These are phyloP conservation scores for Altica lythri DNA, from an alignment of 2,888 invertebrate species.

Conservation along the genomic window DNA sequence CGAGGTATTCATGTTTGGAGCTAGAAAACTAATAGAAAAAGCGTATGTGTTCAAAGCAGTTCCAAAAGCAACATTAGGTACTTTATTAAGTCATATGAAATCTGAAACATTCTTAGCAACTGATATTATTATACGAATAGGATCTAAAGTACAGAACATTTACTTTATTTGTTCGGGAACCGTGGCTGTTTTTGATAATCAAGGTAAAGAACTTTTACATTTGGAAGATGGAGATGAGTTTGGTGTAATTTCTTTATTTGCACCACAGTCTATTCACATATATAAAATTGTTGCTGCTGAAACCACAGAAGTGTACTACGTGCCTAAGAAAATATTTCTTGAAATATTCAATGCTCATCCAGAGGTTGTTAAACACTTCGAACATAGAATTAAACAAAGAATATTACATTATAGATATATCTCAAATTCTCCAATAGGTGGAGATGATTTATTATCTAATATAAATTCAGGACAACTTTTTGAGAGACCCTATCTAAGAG, in stretches of 20 bases:
- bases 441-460: too few relatives aligned
- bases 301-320: conserved; percentile 47
- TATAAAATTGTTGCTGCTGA: conserved; percentile 46
- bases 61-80: conserved; percentile 52
- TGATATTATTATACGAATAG: conserved; percentile 57
- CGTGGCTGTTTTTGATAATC: conserved; percentile 55
- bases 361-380: not conserved
- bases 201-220: conserved; percentile 60
- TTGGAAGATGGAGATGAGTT: conserved; percentile 62
- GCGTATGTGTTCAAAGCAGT: conserved; percentile 57
- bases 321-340: not conserved
- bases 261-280: conserved; percentile 27
- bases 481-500: too few relatives aligned
- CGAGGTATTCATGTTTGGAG: conserved; percentile 57
- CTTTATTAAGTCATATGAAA: conserved; percentile 23
- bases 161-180: conserved; percentile 61
- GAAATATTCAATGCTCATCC: not conserved
- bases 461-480: too few relatives aligned
- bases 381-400: not conserved
- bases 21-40: conserved; percentile 57
- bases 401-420: too few relatives aligned
- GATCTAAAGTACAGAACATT: conserved; percentile 56
- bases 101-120: conserved; percentile 23
- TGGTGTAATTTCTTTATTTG: conserved; percentile 50
- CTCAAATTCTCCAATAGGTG: too few relatives aligned